phyloP scores from a whole-genome alignment of 2,797 vertebrate species.

The Scarus forsteni region DNA sequence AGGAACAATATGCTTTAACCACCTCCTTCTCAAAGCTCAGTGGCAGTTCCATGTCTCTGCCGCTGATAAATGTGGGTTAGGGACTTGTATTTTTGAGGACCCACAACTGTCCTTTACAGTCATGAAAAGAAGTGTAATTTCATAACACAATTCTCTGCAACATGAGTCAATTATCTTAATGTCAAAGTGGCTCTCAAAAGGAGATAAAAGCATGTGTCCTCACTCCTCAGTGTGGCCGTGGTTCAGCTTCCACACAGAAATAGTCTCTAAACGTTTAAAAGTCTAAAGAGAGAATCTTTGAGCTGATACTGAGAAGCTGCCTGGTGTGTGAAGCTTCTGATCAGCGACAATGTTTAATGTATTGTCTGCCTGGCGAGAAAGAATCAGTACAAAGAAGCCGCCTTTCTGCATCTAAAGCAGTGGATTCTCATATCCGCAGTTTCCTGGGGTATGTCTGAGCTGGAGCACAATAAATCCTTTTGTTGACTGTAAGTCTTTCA shows the following conservation, averaged over 20 bases:
- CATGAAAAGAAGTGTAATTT: neutral
- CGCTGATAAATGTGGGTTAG: no score
- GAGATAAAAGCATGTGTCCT: neutral
- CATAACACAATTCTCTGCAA: neutral
- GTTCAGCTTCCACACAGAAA: neutral
- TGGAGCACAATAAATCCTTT: constrained; percentile 37
- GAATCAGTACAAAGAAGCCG: constrained; percentile 28
- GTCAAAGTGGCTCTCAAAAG: neutral
- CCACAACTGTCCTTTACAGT: neutral
- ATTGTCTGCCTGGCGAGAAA: constrained; percentile 7
- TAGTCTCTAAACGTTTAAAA: neutral
- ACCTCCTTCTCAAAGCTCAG: no score
- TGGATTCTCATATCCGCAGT: constrained; percentile 33
- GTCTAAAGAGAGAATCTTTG: neutral
- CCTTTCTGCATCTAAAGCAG: constrained; percentile 13
- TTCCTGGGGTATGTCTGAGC: constrained; percentile 24
- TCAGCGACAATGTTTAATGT: neutral
- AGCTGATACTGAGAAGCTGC: neutral
- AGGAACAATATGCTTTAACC: no score
- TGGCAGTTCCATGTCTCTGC: no score
- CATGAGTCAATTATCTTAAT: neutral
- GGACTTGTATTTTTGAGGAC: no score
- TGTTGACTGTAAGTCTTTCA: constrained; percentile 38
- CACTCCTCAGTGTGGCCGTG: neutral
- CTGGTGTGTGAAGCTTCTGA: neutral